Percentiles rank a stretch among this genome's conserved stretches.
phyloP scores from a whole-genome alignment of 2,113 vertebrate genomes.

The Octodon degus region DNA sequence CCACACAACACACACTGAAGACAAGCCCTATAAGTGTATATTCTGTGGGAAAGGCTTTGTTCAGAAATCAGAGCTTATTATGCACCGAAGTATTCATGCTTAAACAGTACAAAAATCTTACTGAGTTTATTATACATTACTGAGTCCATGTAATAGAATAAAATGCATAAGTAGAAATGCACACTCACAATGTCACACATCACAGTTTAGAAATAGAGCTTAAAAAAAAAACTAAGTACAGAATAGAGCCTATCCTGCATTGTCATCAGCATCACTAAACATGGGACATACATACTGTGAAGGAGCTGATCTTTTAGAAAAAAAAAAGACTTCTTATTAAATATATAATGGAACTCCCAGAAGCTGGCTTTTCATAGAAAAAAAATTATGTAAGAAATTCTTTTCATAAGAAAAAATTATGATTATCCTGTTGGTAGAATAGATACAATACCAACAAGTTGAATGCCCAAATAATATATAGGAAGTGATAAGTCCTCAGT shows the following conservation, averaged over 20 bases:
- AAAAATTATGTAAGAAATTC: neutral
- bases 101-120: neutral
- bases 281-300: neutral
- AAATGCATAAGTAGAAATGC: neutral
- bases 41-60: conserved; percentile 75
- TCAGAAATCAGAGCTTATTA: conserved; percentile 66
- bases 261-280: neutral
- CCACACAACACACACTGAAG: conserved; percentile 70
- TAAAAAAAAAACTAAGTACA: neutral
- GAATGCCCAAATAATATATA: neutral
- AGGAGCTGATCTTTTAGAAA: neutral
- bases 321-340: conserved; percentile 15
- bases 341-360: neutral
- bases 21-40: conserved; percentile 72
- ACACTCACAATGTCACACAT: neutral
- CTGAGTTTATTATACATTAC: neutral
- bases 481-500: neutral
- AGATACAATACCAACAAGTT: neutral
- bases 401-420: no score
- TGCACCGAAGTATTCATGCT: conserved; percentile 66
- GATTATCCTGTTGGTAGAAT: conserved; percentile 22
- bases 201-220: neutral
- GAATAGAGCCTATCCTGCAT: neutral
- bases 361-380: neutral
- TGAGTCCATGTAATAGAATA: neutral